These are phyloP conservation scores for Spatulosminthurus flaviceps DNA, from an alignment of 2,888 invertebrate genomes.

Conservation along the genomic window DNA sequence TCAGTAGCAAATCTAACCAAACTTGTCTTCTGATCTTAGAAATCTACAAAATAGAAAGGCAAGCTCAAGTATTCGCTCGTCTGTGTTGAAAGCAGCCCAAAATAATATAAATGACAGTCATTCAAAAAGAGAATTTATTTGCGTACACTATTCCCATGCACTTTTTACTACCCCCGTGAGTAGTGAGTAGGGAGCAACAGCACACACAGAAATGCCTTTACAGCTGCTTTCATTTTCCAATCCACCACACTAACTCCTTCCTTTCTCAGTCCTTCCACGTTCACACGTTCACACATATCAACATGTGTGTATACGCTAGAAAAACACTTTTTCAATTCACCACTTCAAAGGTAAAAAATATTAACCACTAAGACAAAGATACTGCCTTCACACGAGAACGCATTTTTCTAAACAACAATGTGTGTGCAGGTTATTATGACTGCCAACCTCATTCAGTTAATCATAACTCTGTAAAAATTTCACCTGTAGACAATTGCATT, in stretches of 20 bases:
- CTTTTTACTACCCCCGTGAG: no score
- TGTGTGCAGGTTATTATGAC: conserved; percentile 2
- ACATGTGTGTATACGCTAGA: no score
- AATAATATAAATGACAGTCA: conserved; percentile 25
- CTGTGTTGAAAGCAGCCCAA: conserved; percentile 9
- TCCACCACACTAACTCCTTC: no score
- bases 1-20: conserved; percentile 33
- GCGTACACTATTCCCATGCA: not conserved
- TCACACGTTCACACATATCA: not conserved
- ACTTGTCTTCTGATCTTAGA: conserved; percentile 41
- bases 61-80: not conserved
- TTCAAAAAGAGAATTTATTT: conserved; percentile 9
- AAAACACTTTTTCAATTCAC: no score
- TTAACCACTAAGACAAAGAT: no score
- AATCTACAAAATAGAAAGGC: conserved; percentile 7
- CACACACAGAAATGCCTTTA: no score
- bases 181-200: no score
- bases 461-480: not conserved
- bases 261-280: not conserved
- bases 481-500: not conserved
- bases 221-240: no score
- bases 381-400: not conserved
- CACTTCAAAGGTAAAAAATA: no score
- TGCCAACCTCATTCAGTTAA: not conserved
- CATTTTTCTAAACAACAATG: not conserved